A percentile compares a stretch with the other conserved stretches of the same genome.
Conservation (phyloP, 2,113 vertebrate species). For the Pungitius pungitius region DNA sequence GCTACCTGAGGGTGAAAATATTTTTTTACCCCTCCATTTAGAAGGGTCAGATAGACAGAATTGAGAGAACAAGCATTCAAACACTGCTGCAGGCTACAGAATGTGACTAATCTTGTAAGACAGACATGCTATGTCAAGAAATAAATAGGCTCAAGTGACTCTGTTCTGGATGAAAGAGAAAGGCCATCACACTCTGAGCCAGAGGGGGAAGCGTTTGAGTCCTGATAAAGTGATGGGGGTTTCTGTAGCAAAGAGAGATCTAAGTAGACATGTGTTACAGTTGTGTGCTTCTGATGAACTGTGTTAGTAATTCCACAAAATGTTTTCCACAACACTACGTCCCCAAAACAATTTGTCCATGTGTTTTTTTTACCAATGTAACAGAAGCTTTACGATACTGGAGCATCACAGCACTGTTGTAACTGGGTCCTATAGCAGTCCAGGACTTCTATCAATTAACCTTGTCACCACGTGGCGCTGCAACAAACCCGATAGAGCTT, state of each 20-base stretch:
- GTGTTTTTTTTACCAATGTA: not conserved
- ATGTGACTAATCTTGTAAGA: constrained; percentile 4
- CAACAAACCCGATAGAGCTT: constrained; percentile 13
- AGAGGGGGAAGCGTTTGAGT: constrained; percentile 52
- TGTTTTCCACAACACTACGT: not conserved
- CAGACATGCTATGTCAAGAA: constrained; percentile 13
- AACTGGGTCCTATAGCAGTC: not conserved
- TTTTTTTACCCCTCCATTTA: not conserved
- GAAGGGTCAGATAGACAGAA: not conserved
- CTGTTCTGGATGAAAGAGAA: constrained; percentile 53
- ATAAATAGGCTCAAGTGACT: constrained; percentile 33
- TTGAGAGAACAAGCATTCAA: not conserved
- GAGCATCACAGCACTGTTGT: constrained; percentile 3
- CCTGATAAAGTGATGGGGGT: constrained; percentile 44
- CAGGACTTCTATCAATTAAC: constrained; percentile 28
- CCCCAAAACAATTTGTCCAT: not conserved
- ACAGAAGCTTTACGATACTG: not conserved
- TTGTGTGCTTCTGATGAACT: not conserved
- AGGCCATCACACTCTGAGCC: constrained; percentile 57
- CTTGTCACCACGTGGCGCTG: constrained; percentile 11
- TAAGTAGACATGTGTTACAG: not conserved
- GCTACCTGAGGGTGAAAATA: not conserved
- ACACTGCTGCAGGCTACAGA: constrained; percentile 1
- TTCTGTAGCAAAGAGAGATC: constrained; percentile 41
- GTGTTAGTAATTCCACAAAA: not conserved